These are phyloP conservation scores for Pammene aurita DNA, from an alignment of 2,888 invertebrate species.

Conservation along the genomic window DNA sequence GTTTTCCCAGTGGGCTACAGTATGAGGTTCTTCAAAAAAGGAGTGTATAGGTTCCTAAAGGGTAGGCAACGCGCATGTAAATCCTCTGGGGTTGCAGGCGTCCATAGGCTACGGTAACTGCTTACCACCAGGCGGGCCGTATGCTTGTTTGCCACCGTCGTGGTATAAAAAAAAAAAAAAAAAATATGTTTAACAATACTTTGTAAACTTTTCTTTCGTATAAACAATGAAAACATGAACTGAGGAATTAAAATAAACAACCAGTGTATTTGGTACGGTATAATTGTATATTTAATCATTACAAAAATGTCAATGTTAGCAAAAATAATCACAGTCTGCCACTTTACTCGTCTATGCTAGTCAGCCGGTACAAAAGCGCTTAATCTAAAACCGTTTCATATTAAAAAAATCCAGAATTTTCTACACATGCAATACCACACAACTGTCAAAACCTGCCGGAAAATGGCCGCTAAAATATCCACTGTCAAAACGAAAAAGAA, in stretches of 20 bases:
- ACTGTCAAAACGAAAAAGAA: neutral
- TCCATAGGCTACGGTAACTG: no score
- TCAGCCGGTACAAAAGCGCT: constrained; percentile 41
- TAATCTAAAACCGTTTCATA: constrained; percentile 38
- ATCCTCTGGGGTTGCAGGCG: no score
- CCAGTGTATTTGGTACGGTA: constrained; percentile 74
- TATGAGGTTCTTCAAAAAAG: no score
- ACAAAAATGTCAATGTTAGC: constrained; percentile 83
- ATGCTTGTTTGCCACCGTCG: no score
- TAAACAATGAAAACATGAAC: no score
- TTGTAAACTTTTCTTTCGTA: no score
- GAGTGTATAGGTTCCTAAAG: no score
- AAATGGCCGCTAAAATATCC: constrained; percentile 22
- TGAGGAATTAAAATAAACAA: constrained; percentile 48
- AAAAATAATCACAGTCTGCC: constrained; percentile 83
- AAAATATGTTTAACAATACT: no score
- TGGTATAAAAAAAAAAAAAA: no score
- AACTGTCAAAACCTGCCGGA: constrained; percentile 44
- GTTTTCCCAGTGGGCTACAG: no score
- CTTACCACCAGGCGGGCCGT: no score
- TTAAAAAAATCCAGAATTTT: constrained; percentile 44
- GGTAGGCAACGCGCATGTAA: no score
- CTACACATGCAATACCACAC: constrained; percentile 49
- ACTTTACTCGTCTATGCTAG: constrained; percentile 57
- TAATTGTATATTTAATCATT: constrained; percentile 80